Evolutionary conservation across 2,113 vertebrate species (phyloP).

Genomic region (Stegostoma tigrinum): DNA sequence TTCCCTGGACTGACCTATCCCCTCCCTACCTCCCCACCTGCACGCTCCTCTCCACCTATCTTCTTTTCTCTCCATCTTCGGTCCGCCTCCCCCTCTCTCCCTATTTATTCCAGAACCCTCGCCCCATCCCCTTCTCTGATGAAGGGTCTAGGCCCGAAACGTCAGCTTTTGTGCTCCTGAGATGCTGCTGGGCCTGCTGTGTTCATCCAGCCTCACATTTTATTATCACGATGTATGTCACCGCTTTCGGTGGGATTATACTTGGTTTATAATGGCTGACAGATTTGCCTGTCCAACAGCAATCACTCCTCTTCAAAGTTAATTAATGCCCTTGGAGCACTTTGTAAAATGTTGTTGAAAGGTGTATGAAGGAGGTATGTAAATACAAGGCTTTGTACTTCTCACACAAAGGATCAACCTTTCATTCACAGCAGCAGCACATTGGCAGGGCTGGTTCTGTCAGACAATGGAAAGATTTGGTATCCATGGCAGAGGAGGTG

Average conservation of each 20-base stretch:
- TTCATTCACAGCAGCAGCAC: background rate
- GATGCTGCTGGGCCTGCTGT: too few relatives aligned
- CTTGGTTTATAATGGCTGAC: background rate
- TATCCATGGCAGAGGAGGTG: background rate
- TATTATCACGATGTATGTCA: background rate
- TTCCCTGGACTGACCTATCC: too few relatives aligned
- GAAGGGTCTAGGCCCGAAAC: too few relatives aligned
- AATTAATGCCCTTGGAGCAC: background rate
- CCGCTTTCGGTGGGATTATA: background rate
- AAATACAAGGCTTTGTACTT: conserved; percentile 9
- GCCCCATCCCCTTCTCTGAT: too few relatives aligned
- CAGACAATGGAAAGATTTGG: background rate
- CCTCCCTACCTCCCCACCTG: too few relatives aligned
- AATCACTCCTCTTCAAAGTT: background rate
- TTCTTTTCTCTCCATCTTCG: too few relatives aligned
- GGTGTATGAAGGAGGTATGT: background rate
- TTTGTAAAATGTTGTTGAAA: background rate
- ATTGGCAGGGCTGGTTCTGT: background rate
- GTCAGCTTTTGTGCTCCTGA: too few relatives aligned
- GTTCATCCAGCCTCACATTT: too few relatives aligned
- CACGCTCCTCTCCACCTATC: too few relatives aligned
- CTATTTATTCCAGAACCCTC: too few relatives aligned
- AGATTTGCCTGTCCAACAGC: background rate
- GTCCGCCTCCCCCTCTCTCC: too few relatives aligned
- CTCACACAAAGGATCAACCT: background rate